Evolutionary conservation across 2,797 vertebrate genomes (phyloP).

Genomic region (Florisuga fusca): DNA sequence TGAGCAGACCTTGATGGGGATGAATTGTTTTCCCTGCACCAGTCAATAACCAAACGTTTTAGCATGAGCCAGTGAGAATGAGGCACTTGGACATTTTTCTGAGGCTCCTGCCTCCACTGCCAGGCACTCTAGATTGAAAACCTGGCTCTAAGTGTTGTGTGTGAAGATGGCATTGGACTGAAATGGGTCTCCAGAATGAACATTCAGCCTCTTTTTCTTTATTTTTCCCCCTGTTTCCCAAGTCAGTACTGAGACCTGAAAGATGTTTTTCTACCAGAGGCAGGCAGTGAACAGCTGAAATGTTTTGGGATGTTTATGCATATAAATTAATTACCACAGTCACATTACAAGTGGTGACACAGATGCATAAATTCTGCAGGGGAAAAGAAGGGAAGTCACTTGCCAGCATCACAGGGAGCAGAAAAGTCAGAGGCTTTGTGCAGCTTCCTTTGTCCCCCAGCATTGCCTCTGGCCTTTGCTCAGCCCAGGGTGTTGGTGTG

Average conservation of each 20-base stretch:
- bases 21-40: neutral
- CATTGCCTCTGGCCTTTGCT: rapidly evolving
- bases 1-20: neutral
- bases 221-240: neutral
- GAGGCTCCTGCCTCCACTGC: neutral
- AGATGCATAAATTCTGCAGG: neutral
- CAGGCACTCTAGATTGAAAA: neutral
- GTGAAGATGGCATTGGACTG: neutral
- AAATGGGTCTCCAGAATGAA: neutral
- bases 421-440: neutral
- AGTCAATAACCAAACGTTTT: neutral
- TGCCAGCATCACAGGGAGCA: rapidly evolving
- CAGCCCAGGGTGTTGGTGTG: neutral
- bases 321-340: neutral
- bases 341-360: neutral
- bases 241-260: neutral
- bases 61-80: neutral
- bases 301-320: neutral
- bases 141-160: neutral
- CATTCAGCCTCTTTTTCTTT: neutral
- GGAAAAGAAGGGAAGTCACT: neutral
- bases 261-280: neutral
- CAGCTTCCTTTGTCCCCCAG: neutral
- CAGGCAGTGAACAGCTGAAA: neutral
- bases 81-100: neutral